Evolutionary conservation across 2,113 vertebrate genomes (phyloP).

Genomic region (Amphilophus citrinellus): DNA sequence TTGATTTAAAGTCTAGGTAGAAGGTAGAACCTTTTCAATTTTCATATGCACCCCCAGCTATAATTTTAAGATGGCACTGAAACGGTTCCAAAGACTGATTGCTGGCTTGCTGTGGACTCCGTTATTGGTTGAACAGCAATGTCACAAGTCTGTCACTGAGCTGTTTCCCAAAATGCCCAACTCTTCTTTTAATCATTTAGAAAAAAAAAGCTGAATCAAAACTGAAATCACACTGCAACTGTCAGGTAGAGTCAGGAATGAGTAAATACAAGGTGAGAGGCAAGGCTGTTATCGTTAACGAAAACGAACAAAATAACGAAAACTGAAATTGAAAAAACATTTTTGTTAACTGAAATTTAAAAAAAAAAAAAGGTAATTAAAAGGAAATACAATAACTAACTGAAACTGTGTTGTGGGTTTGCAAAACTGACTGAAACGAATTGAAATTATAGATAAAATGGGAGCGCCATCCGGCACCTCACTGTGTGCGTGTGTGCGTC

Average conservation of each 20-base stretch:
- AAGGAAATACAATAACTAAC: too few relatives aligned
- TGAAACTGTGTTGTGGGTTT: too few relatives aligned
- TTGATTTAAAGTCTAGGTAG: not conserved
- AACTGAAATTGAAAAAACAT: too few relatives aligned
- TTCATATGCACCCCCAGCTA: not conserved
- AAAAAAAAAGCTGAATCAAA: not conserved
- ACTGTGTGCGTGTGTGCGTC: too few relatives aligned
- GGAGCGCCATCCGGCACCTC: too few relatives aligned
- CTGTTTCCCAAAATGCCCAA: not conserved
- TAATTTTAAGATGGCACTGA: not conserved
- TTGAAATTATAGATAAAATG: too few relatives aligned
- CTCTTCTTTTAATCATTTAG: not conserved
- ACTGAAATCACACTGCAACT: constrained; percentile 22
- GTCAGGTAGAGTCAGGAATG: constrained; percentile 19
- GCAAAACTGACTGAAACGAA: too few relatives aligned
- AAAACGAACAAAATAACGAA: too few relatives aligned
- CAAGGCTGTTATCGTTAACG: too few relatives aligned
- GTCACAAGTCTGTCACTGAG: not conserved
- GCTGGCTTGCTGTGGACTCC: not conserved
- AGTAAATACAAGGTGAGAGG: constrained; percentile 9
- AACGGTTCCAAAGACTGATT: not conserved
- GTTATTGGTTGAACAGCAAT: not conserved
- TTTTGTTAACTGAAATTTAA: too few relatives aligned
- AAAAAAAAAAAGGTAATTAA: too few relatives aligned
- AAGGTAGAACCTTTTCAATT: not conserved